phyloP scores from a whole-genome alignment of 2,113 vertebrate genomes.

The Crotalus viridis region DNA sequence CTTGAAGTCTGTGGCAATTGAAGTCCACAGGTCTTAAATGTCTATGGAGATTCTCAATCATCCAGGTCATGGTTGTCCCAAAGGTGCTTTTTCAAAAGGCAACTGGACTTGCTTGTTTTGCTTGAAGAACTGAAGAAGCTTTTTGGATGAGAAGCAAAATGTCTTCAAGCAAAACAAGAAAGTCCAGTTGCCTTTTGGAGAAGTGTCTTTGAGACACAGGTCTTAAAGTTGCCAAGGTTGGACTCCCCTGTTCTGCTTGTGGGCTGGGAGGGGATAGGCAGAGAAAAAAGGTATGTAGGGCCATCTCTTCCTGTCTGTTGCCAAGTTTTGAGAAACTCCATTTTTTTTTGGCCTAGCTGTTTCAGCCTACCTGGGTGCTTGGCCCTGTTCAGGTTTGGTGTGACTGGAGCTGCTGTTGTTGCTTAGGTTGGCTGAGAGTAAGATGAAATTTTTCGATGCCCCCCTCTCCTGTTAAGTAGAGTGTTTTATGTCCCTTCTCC shows the following conservation, averaged over 20 bases:
- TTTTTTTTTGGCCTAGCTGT: not conserved
- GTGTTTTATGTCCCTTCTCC: not conserved
- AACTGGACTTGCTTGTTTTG: too few relatives aligned
- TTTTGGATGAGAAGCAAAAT: not conserved
- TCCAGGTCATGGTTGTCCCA: not conserved
- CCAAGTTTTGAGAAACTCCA: not conserved
- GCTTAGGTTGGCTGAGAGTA: rapidly evolving
- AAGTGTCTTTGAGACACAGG: too few relatives aligned
- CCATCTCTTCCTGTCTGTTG: not conserved
- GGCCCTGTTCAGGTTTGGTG: not conserved
- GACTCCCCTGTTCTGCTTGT: not conserved
- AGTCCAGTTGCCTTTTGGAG: not conserved
- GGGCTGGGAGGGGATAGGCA: not conserved
- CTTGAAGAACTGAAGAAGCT: too few relatives aligned
- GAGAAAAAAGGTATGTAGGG: not conserved
- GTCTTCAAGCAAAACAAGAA: not conserved
- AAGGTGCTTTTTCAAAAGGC: not conserved
- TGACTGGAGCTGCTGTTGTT: not conserved
- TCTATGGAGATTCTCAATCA: not conserved
- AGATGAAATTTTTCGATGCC: not conserved
- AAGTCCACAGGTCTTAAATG: not conserved
- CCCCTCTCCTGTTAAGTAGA: not conserved
- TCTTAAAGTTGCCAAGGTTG: too few relatives aligned
- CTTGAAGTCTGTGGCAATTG: not conserved
- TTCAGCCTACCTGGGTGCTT: not conserved